Percentiles rank a stretch among this genome's conserved stretches.
Conservation (phyloP, 35 echinoderm and acorn worm species). For the Stichopus chloronotus region DNA sequence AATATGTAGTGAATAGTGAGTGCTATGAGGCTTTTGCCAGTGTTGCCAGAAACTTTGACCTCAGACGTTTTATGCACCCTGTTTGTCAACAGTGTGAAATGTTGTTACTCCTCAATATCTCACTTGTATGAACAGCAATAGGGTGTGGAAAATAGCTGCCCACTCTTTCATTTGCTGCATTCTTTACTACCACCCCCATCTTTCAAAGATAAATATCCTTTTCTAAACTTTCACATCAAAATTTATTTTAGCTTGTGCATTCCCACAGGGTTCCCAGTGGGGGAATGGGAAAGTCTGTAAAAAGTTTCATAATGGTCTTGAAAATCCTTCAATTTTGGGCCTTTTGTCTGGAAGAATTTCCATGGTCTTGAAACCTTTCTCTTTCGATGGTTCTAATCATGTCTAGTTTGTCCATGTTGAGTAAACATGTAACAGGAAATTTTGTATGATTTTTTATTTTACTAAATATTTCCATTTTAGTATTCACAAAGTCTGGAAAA, state of each 20-base stretch:
- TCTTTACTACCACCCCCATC: slow-evolving; percentile 14
- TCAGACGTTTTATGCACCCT: slow-evolving; percentile 23
- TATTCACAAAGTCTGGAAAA: neutral
- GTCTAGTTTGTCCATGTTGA: neutral
- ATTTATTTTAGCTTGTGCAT: neutral
- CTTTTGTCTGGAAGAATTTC: neutral
- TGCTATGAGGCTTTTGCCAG: neutral
- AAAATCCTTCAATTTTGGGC: neutral
- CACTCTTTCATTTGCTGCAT: neutral
- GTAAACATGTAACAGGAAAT: neutral
- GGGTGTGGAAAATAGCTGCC: neutral
- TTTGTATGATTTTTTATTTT: neutral
- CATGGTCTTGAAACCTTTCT: slow-evolving; percentile 16
- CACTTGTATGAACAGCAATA: slow-evolving; percentile 29
- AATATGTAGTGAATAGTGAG: no score
- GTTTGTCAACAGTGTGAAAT: neutral
- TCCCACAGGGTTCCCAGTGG: neutral
- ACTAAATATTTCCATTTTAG: slow-evolving; percentile 26
- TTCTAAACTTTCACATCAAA: slow-evolving; percentile 25
- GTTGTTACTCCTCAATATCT: neutral
- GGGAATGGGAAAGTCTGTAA: neutral
- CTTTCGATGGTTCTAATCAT: neutral
- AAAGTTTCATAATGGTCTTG: neutral
- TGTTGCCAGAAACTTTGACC: neutral
- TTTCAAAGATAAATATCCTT: neutral